These are phyloP conservation scores for Onychomys arenicola DNA, from an alignment of 2,797 vertebrate genomes.

Conservation along the genomic window DNA sequence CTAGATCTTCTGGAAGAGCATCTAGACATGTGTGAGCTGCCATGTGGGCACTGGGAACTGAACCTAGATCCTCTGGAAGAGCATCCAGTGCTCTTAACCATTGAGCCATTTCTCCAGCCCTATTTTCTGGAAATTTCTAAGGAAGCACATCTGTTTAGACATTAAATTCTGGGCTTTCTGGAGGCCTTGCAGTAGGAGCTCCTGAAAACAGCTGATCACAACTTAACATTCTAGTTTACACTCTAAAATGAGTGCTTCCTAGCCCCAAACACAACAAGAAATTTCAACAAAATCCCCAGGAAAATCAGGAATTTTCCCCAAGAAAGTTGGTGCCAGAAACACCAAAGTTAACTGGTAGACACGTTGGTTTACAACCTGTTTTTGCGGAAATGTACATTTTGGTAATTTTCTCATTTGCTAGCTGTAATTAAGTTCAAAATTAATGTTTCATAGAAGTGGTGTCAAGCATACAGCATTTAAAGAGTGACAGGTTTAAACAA, in stretches of 20 bases:
- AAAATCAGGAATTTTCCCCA: background rate
- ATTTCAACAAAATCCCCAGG: conserved; percentile 32
- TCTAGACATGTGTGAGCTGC: background rate
- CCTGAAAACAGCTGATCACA: conserved; percentile 49
- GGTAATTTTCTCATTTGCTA: conserved; percentile 44
- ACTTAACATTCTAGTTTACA: conserved; percentile 8
- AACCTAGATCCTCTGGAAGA: background rate
- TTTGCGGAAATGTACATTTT: conserved; percentile 60
- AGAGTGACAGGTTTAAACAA: conserved; percentile 33
- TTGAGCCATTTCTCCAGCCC: background rate
- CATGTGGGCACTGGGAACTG: background rate
- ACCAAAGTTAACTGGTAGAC: background rate
- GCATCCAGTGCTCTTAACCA: background rate
- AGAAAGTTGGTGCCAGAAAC: background rate
- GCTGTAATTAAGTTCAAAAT: conserved; percentile 55
- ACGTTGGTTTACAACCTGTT: background rate
- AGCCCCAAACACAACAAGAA: background rate
- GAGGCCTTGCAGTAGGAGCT: conserved; percentile 65
- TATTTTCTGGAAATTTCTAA: conserved; percentile 46
- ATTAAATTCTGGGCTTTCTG: conserved; percentile 63
- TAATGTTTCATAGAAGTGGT: background rate
- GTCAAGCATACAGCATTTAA: conserved; percentile 45
- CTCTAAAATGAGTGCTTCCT: background rate
- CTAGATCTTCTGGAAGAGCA: no score
- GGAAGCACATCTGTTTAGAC: conserved; percentile 26